phyloP scores from a whole-genome alignment of 2,888 invertebrate species.

The Melinopterus prodromus region DNA sequence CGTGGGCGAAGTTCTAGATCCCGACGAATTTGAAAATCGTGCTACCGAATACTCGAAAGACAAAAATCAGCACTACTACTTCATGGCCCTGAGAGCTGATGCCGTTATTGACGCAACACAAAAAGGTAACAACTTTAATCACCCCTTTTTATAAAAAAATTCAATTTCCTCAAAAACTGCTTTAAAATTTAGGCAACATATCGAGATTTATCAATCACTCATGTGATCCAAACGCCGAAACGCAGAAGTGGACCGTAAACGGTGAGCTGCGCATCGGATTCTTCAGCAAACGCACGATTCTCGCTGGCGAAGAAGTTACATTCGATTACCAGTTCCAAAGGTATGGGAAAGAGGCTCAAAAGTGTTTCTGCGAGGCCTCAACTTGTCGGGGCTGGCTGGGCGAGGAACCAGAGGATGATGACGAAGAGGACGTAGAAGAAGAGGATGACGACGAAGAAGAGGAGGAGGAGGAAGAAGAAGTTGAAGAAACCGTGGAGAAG shows the following conservation, averaged over 20 bases:
- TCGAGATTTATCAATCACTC: slow-evolving; percentile 99
- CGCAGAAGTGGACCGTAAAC: slow-evolving; percentile 97
- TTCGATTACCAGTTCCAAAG: slow-evolving; percentile 99
- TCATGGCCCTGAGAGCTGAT: slow-evolving; percentile 95
- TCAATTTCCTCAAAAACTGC: background rate
- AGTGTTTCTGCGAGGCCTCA: slow-evolving; percentile 90
- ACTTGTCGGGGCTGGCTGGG: slow-evolving; percentile 97
- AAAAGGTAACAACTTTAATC: slow-evolving; percentile 65
- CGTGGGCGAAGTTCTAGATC: slow-evolving; percentile 95
- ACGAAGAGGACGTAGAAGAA: slow-evolving; percentile 67
- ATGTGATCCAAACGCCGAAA: slow-evolving; percentile 98
- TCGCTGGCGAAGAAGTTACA: slow-evolving; percentile 92
- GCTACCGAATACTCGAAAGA: slow-evolving; percentile 89
- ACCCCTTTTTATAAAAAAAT: background rate
- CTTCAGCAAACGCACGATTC: slow-evolving; percentile 86
- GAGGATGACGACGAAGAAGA: slow-evolving; percentile 60
- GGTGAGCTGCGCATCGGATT: slow-evolving; percentile 96
- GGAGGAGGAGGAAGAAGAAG: slow-evolving; percentile 53
- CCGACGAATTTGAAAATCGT: slow-evolving; percentile 87
- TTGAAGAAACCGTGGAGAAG: slow-evolving; percentile 35
- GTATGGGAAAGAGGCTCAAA: slow-evolving; percentile 96
- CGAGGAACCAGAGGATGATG: slow-evolving; percentile 79
- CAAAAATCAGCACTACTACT: slow-evolving; percentile 94
- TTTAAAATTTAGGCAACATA: slow-evolving; percentile 72
- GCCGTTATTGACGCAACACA: slow-evolving; percentile 95